A percentile compares a stretch with the other conserved stretches of the same genome.
phyloP scores from a whole-genome alignment of 35 echinoderm and acorn worm genomes.

The Lytechinus variegatus region DNA sequence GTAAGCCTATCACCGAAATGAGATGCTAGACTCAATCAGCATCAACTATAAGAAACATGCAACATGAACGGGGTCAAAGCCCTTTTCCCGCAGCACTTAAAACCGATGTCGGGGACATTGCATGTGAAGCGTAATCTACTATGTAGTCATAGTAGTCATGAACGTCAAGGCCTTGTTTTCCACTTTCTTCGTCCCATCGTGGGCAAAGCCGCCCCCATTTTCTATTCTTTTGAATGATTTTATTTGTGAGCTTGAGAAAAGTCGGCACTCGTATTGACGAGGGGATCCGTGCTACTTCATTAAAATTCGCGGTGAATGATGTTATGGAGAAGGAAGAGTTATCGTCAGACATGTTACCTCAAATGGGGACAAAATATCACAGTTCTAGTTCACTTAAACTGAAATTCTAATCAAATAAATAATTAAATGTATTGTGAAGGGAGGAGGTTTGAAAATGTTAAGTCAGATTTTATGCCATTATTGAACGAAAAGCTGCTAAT shows the following conservation, averaged over 20 bases:
- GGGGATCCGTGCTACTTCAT: neutral
- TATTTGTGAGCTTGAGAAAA: neutral
- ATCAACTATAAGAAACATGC: constrained; percentile 2
- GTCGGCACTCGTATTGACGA: neutral
- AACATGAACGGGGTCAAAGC: constrained; percentile 44
- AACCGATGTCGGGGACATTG: neutral
- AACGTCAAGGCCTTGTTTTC: neutral
- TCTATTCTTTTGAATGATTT: neutral
- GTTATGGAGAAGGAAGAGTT: neutral
- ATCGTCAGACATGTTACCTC: neutral
- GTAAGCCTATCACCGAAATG: constrained; percentile 3
- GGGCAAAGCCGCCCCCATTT: neutral
- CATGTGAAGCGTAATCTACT: neutral
- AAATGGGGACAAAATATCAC: neutral
- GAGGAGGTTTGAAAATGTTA: too few relatives aligned
- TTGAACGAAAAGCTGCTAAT: too few relatives aligned
- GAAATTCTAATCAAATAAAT: too few relatives aligned
- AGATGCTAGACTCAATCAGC: constrained; percentile 9
- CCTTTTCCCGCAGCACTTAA: neutral
- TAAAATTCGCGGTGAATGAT: neutral
- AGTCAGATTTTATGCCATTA: too few relatives aligned
- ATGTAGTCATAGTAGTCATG: neutral
- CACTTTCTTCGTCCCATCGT: neutral
- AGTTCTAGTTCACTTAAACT: too few relatives aligned
- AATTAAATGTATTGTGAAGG: too few relatives aligned